Evolutionary conservation across 2,888 invertebrate species (phyloP).

Genomic region (Dasysyrphus albostriatus): DNA sequence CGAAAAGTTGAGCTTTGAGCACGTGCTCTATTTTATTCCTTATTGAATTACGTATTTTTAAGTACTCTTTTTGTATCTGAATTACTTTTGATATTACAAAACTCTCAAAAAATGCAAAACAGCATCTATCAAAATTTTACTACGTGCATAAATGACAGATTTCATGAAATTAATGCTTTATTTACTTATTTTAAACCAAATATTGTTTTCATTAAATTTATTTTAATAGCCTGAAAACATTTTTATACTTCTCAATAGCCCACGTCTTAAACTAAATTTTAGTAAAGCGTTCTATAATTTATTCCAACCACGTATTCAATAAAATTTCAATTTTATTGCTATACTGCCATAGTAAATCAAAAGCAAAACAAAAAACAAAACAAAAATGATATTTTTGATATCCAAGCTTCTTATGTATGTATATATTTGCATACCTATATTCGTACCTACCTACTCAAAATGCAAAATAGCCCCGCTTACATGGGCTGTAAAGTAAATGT

Average conservation of each 20-base stretch:
- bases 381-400: slow-evolving; percentile 1
- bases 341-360: slow-evolving; percentile 15
- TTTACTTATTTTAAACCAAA: too few species aligned
- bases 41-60: too few species aligned
- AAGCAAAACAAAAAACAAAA: not conserved
- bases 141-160: too few species aligned
- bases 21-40: too few species aligned
- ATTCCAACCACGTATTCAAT: not conserved
- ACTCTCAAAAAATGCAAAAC: too few species aligned
- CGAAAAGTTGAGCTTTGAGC: too few species aligned
- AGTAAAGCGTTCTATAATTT: not conserved
- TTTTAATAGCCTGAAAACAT: not conserved
- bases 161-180: too few species aligned
- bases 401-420: not conserved
- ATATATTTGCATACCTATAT: not conserved
- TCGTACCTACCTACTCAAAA: slow-evolving; percentile 27
- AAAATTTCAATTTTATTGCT: slow-evolving; percentile 22
- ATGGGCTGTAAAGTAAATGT: not conserved
- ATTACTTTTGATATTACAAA: too few species aligned
- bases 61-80: too few species aligned
- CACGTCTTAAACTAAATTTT: not conserved
- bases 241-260: not conserved
- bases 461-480: slow-evolving; percentile 56
- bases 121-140: too few species aligned
- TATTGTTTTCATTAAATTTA: too few species aligned